Percentiles rank a stretch among this genome's conserved stretches.
Evolutionary conservation across 2,797 vertebrate species (phyloP).

Genomic region (Glossophaga mutica): DNA sequence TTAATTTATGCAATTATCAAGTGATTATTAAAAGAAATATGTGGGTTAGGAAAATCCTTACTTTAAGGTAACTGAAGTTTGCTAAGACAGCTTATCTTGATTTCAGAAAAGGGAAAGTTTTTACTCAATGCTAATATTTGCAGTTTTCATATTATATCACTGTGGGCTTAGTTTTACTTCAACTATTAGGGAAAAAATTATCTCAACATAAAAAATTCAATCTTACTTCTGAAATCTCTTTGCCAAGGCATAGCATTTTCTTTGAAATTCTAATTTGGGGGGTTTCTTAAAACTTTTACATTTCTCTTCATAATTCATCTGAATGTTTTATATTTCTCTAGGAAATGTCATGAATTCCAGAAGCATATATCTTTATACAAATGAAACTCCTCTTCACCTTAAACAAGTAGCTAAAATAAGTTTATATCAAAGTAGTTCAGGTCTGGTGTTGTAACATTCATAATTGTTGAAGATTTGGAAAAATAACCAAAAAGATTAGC

Average conservation of each 20-base stretch:
- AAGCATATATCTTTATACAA: background rate
- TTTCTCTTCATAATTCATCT: background rate
- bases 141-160: background rate
- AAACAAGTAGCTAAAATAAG: background rate
- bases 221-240: conserved; percentile 32
- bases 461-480: background rate
- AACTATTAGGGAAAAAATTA: background rate
- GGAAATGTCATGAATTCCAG: background rate
- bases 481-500: background rate
- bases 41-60: background rate
- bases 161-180: background rate
- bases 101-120: background rate
- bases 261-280: conserved; percentile 21
- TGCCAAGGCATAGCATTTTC: background rate
- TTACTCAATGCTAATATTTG: background rate
- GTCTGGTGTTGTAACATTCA: background rate
- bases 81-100: background rate
- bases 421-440: background rate
- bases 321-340: conserved; percentile 19
- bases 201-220: background rate
- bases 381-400: background rate
- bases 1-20: conserved; percentile 24
- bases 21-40: background rate
- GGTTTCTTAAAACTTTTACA: conserved; percentile 2
- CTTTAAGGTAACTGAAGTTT: background rate